These are phyloP conservation scores for Oceanodroma leucorhoa DNA, from an alignment of 2,797 vertebrate genomes.

Conservation along the genomic window DNA sequence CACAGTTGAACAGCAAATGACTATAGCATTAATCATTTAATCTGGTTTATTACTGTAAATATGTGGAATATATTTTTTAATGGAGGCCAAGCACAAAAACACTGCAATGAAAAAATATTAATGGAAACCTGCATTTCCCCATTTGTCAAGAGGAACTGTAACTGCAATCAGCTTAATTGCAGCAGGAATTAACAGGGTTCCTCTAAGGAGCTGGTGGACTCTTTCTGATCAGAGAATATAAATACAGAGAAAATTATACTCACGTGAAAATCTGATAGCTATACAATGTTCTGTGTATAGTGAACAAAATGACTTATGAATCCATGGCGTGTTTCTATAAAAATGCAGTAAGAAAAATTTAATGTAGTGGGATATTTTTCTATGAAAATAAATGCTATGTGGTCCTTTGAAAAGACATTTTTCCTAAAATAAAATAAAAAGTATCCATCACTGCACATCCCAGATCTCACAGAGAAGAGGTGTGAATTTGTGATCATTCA, in stretches of 20 bases:
- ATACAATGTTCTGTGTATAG: slow-evolving; percentile 16
- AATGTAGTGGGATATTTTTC: not conserved
- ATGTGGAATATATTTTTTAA: slow-evolving; percentile 19
- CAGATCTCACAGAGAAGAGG: slow-evolving; percentile 98
- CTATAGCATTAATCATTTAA: not conserved
- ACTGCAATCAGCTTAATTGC: not conserved
- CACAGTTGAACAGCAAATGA: not conserved
- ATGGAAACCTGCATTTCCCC: not conserved
- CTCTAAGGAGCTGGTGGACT: not conserved
- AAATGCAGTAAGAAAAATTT: slow-evolving; percentile 43
- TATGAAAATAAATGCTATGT: not conserved
- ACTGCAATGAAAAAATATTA: not conserved
- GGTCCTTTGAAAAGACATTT: not conserved
- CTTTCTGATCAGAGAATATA: slow-evolving; percentile 32
- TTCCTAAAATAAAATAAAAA: not conserved
- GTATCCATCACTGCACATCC: slow-evolving; percentile 89
- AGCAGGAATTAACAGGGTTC: not conserved
- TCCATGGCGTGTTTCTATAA: slow-evolving; percentile 13
- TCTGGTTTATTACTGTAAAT: slow-evolving; percentile 29
- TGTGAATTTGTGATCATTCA: slow-evolving; percentile 94
- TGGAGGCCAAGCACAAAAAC: not conserved
- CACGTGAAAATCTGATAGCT: slow-evolving; percentile 5
- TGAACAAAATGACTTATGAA: not conserved
- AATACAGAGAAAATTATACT: slow-evolving; percentile 14
- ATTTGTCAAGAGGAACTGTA: not conserved